Evolutionary conservation across 2,888 invertebrate genomes (phyloP), one percentile per base, ranked within the genome.

Genomic region (Caenorhabditis japonica): DNA sequence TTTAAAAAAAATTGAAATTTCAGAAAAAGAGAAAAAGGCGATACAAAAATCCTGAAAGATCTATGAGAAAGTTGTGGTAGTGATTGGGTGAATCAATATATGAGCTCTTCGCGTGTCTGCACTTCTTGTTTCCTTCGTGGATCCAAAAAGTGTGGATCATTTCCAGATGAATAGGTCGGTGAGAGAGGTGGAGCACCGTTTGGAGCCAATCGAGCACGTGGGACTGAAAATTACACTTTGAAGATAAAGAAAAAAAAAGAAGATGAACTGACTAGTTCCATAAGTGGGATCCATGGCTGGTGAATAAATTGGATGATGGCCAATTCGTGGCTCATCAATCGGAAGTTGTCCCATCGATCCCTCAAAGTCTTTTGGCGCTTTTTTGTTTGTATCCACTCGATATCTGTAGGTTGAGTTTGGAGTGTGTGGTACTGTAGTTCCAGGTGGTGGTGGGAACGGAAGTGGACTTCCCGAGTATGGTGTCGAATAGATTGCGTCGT

Each of bases 31-130:
- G 36, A 44, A 5, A 27, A 34, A 23, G 13, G 12, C 12, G 30
- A 23, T 8, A 30, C 17, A 36, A 30, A 41, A 49, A 39, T 30
- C 23, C 47, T 27, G 59, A 15, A 60, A 60, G 39, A 59, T 59
- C 59, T 51, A 33, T 8, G 49, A 34, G 27, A 17, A 17, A 41
- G 27, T 25, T 25, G 10, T 38, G n/a, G 38, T 17, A 8, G 39
- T 41, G 41, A 19, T 13, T n/a, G 8, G n/a, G 21, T n/a, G n/a
- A 17, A 12, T 81, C 60, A 84, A 36, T 81, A 81, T 53, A 84
- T 83, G 41, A 83, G 76, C 41, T 85, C 83, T 53, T 84, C 83
- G 47, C 82, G 77, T 15, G 86, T 86, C 49, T 86, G 86, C 2
- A 76, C 76, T 47, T 86, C 86, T 47, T 75, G 81, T 76, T 77